Base-by-base conservation (phyloP, 2,113 vertebrate species). In the Ciconia maguari region DNA sequence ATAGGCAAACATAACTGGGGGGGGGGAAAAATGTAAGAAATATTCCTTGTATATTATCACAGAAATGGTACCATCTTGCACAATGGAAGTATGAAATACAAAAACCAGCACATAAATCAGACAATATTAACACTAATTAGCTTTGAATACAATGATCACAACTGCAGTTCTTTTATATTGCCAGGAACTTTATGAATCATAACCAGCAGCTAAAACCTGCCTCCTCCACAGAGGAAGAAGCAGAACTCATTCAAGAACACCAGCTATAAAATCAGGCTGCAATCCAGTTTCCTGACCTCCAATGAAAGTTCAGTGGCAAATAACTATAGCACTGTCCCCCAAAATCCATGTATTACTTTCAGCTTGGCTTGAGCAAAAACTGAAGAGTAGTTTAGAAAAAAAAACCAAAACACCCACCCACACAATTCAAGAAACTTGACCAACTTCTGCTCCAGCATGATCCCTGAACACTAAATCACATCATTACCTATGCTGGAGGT, bases 1-100 rank as follows among this genome's bases (percentile, higher is more conserved):
- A 54, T 99, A 99, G 89, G 99, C 99, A 98, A 99, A 99, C 99
- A 99, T 99, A 88, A 99, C 99, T 99, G 90, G 48, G 55, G 81
- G 41, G 44, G 44, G 57, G 7, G 70, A 61, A 96, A 75, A 89
- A 69, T 8, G 51, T 4, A 51, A 91, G 52, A 92, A 68, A 91
- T 19, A 32, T 36, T 62, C 49, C 60, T 61, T 71, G 60, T 29
- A 14, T 36, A 18, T 48, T 69, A 78, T 7, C 2, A 3, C 32
- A 68, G 66, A 89, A 61, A 77, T 2, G 48, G 48, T 4, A 61
- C n/a, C 61, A 16, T 42, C 61, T 34, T 22, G 27, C 9, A 46
- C 81, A 77, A 42, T 1, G 3, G 46, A 52, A 46, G 51, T 1
- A 27, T 2, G 41, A 71, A 76, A 75, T 6, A 57, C 13, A 93